A percentile compares a stretch with the other conserved stretches of the same genome.
Evolutionary conservation across 2,888 invertebrate species (phyloP).

Genomic region (Dioctria linearis): DNA sequence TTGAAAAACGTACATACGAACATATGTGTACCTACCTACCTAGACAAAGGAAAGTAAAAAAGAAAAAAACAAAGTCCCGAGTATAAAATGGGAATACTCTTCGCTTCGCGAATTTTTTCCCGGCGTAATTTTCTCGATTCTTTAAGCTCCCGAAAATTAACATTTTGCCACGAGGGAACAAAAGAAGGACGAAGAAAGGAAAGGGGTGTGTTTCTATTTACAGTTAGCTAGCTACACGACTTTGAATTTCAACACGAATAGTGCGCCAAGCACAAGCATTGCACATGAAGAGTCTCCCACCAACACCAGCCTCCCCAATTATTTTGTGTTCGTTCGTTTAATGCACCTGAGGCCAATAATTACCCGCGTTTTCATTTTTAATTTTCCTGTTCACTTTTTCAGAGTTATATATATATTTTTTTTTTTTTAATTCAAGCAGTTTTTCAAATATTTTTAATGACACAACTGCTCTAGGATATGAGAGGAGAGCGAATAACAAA

Average conservation of each 20-base stretch:
- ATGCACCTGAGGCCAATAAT: constrained; percentile 64
- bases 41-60: no score
- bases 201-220: constrained; percentile 35
- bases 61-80: no score
- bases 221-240: constrained; percentile 27
- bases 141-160: constrained; percentile 46
- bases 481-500: not conserved
- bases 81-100: not conserved
- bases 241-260: constrained; percentile 33
- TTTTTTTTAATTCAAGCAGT: constrained; percentile 49
- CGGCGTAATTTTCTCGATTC: constrained; percentile 29
- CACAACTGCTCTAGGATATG: constrained; percentile 44
- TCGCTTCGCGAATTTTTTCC: not conserved
- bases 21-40: no score
- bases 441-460: constrained; percentile 51
- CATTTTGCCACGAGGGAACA: constrained; percentile 50
- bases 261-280: constrained; percentile 16
- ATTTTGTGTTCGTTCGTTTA: constrained; percentile 60
- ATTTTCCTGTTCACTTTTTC: constrained; percentile 62
- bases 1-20: no score
- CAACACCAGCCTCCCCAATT: constrained; percentile 46
- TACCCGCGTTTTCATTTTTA: constrained; percentile 63
- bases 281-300: constrained; percentile 9
- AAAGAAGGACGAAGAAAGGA: constrained; percentile 3
- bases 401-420: constrained; percentile 11